A percentile compares a stretch with the other conserved stretches of the same genome.
Evolutionary conservation across 2,888 invertebrate species (phyloP).

Genomic region (Cerceris rybyensis): DNA sequence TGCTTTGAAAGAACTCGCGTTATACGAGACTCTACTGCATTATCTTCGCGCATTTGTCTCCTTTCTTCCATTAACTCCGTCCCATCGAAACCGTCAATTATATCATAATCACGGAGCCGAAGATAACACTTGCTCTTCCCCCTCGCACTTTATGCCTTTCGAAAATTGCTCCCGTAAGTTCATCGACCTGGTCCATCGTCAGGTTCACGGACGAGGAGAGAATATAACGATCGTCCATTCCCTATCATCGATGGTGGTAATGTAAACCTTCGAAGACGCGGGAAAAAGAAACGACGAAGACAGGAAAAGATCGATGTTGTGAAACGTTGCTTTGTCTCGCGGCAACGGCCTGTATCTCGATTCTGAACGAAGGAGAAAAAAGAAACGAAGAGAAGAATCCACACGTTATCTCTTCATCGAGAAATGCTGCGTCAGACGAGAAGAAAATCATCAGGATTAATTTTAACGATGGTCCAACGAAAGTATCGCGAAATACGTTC

Average conservation of each 20-base stretch:
- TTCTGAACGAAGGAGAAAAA: constrained; percentile 19
- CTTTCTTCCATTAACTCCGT: constrained; percentile 55
- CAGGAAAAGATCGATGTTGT: constrained; percentile 20
- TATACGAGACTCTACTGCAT: too few species aligned
- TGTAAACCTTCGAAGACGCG: constrained; percentile 24
- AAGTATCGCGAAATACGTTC: background rate
- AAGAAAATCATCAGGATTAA: constrained; percentile 57
- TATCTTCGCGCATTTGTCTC: constrained; percentile 60
- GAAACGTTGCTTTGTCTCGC: constrained; percentile 44
- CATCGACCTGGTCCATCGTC: constrained; percentile 38
- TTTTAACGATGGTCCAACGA: constrained; percentile 26
- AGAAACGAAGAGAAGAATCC: constrained; percentile 11
- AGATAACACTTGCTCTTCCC: constrained; percentile 25
- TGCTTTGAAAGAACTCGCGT: too few species aligned
- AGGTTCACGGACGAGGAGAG: constrained; percentile 32
- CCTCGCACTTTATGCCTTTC: constrained; percentile 38
- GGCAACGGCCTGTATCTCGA: constrained; percentile 26
- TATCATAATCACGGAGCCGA: constrained; percentile 52
- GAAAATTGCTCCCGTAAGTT: constrained; percentile 55
- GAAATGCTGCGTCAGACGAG: constrained; percentile 27
- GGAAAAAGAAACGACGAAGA: background rate
- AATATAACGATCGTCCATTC: constrained; percentile 50
- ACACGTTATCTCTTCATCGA: constrained; percentile 43
- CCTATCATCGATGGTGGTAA: constrained; percentile 35
- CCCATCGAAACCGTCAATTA: constrained; percentile 52